These are phyloP conservation scores for Tenthredo distinguenda DNA, from an alignment of 2,888 invertebrate genomes.

Conservation along the genomic window DNA sequence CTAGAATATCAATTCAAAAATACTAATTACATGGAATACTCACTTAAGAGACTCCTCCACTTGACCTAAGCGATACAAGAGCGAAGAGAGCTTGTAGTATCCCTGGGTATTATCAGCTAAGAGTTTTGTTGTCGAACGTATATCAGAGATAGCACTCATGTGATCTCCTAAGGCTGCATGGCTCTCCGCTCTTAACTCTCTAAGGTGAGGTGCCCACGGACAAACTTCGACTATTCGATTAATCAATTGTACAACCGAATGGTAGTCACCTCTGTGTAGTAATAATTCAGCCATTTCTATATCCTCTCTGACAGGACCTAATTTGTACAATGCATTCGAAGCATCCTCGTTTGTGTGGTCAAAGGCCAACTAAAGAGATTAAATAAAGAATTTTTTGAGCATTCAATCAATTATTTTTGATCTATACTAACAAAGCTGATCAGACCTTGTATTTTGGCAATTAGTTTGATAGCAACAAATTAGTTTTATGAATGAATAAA, in stretches of 20 bases:
- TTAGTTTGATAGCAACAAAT: too few relatives aligned
- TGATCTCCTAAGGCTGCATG: slow-evolving; percentile 89
- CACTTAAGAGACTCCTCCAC: slow-evolving; percentile 93
- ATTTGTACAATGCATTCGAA: slow-evolving; percentile 82
- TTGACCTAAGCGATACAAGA: slow-evolving; percentile 95
- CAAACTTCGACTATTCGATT: slow-evolving; percentile 87
- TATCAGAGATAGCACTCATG: slow-evolving; percentile 93
- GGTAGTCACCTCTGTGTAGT: slow-evolving; percentile 80
- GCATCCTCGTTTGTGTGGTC: slow-evolving; percentile 92
- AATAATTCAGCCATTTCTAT: slow-evolving; percentile 84
- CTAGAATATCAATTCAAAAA: background rate
- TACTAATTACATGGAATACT: slow-evolving; percentile 62
- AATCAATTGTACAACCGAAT: slow-evolving; percentile 83
- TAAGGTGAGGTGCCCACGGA: slow-evolving; percentile 92
- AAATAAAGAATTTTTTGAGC: background rate
- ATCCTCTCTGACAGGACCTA: slow-evolving; percentile 83
- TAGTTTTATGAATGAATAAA: too few relatives aligned
- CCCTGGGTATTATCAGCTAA: slow-evolving; percentile 95
- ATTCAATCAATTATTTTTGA: background rate
- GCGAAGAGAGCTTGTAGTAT: slow-evolving; percentile 88
- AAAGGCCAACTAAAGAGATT: slow-evolving; percentile 80
- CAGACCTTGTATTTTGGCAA: background rate
- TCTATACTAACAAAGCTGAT: background rate
- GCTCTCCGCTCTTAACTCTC: slow-evolving; percentile 93
- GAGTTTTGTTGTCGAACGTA: slow-evolving; percentile 93